These are phyloP conservation scores for Nothobranchius kuhntae DNA, from an alignment of 2,113 vertebrate species.

Conservation along the genomic window DNA sequence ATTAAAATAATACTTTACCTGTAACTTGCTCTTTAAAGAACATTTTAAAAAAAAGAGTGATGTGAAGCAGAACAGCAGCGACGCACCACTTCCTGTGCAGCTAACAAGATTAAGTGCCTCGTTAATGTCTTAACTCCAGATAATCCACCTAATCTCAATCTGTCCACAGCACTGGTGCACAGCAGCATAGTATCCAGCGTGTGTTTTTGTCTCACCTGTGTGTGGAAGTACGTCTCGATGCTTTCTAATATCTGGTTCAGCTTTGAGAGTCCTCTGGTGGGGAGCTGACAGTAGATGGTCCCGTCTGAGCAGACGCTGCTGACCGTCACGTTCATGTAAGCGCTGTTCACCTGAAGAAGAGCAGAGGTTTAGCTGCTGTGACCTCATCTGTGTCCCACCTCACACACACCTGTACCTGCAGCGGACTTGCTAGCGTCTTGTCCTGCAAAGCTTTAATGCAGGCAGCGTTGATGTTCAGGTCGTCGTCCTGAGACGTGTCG, in stretches of 20 bases:
- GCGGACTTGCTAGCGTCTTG: slow-evolving; percentile 82
- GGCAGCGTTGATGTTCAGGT: slow-evolving; percentile 93
- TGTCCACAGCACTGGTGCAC: slow-evolving; percentile 41
- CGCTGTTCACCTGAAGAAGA: slow-evolving; percentile 82
- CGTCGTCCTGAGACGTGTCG: slow-evolving; percentile 95
- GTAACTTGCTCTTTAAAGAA: not conserved
- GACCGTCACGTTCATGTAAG: slow-evolving; percentile 87
- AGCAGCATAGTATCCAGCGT: not conserved
- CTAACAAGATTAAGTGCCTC: slow-evolving; percentile 62
- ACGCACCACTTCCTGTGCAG: slow-evolving; percentile 25
- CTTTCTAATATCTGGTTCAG: slow-evolving; percentile 85
- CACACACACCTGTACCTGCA: slow-evolving; percentile 80
- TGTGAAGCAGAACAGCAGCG: slow-evolving; percentile 8
- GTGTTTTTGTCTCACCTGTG: slow-evolving; percentile 78
- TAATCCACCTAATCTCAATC: slow-evolving; percentile 76
- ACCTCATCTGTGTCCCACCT: not conserved
- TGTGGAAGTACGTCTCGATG: slow-evolving; percentile 85
- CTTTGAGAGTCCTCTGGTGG: slow-evolving; percentile 87
- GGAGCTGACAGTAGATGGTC: slow-evolving; percentile 91
- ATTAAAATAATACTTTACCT: too few species aligned
- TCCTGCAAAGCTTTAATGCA: slow-evolving; percentile 89
- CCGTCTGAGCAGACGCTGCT: slow-evolving; percentile 93
- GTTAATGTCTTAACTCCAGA: slow-evolving; percentile 63
- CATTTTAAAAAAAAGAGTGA: slow-evolving; percentile 7
- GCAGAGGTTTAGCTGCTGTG: not conserved